These are phyloP conservation scores for human (Homo sapiens) DNA, from an alignment of 2,113 vertebrate species.

Conservation along the genomic window GRCh38 chr2:224434001-224434500, in stretches of 20 bases:
- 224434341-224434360: not conserved
- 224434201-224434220: not conserved
- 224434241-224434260: not conserved
- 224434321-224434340: not conserved
- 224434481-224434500: constrained; percentile 66
- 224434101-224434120: not conserved
- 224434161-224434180: not conserved
- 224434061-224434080: not conserved
- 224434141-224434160: not conserved
- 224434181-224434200: not conserved
- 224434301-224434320: not conserved
- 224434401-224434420: not conserved
- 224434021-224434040: not conserved
- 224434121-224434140: not conserved
- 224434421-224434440: not conserved
- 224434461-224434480: constrained; percentile 34
- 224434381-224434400: not conserved
- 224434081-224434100: not conserved
- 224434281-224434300: not conserved
- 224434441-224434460: not conserved
- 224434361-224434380: not conserved
- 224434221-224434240: not conserved
- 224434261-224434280: not conserved
- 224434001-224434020: not conserved
- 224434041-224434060: not conserved